phyloP scores from a whole-genome alignment of 1,140 invertebrate species.

The Globodera ellingtonae region DNA sequence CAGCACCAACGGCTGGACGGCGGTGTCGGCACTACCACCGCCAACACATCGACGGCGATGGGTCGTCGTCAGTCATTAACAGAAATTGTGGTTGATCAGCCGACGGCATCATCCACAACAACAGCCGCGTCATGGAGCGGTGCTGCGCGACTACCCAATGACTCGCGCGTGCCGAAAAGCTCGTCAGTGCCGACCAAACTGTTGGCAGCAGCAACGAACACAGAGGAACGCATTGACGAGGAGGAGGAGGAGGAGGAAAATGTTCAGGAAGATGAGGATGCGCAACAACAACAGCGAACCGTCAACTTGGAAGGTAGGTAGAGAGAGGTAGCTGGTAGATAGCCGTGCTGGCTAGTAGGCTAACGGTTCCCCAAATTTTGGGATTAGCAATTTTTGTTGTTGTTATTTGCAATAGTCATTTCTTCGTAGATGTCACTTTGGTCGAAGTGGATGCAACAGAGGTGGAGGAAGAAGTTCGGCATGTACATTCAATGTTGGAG shows the following conservation, averaged over 20 bases:
- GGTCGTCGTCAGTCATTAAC: background rate
- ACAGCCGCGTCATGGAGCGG: background rate
- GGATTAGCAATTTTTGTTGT: too few relatives aligned
- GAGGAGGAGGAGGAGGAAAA: slow-evolving; percentile 10
- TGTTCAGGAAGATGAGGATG: background rate
- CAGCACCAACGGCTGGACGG: background rate
- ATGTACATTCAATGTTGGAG: background rate
- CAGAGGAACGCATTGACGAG: background rate
- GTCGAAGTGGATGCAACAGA: background rate
- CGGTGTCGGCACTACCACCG: background rate
- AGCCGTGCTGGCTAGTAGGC: too few relatives aligned
- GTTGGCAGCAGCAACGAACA: background rate
- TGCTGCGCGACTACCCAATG: slow-evolving; percentile 49
- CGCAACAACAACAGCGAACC: background rate
- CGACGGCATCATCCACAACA: background rate
- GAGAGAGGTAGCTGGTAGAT: too few relatives aligned
- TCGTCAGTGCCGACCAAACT: slow-evolving; percentile 58
- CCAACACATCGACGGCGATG: slow-evolving; percentile 15
- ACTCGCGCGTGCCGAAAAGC: slow-evolving; percentile 60
- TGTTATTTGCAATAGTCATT: too few relatives aligned
- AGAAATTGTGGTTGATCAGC: background rate
- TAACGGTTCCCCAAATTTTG: too few relatives aligned
- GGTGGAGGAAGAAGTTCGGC: background rate
- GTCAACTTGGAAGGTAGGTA: background rate
- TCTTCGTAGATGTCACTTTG: background rate